Evolutionary conservation across 2,113 vertebrate genomes (phyloP).

Genomic region (Trichomycterus rosablanca): DNA sequence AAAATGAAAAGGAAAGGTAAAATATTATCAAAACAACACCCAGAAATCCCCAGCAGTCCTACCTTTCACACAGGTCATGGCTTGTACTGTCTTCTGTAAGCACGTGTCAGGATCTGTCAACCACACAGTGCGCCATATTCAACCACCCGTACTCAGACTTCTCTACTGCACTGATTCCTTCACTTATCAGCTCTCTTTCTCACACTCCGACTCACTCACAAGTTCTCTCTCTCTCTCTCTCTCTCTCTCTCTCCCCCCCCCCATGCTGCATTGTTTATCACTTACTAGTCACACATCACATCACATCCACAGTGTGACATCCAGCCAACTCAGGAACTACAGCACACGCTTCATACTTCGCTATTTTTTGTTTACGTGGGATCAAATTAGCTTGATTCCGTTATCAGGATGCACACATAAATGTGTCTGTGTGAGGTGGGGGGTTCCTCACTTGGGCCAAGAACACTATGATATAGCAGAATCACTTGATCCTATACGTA

Average conservation of each 20-base stretch:
- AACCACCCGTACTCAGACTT: neutral
- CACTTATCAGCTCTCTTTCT: slow-evolving; percentile 5
- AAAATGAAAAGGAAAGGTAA: neutral
- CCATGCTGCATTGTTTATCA: slow-evolving; percentile 1
- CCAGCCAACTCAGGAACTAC: slow-evolving; percentile 51
- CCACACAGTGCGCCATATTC: too few relatives aligned
- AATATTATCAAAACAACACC: too few relatives aligned
- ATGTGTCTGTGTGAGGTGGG: slow-evolving; percentile 19
- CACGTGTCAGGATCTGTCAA: too few relatives aligned
- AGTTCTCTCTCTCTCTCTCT: neutral
- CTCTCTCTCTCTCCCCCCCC: slow-evolving; percentile 4
- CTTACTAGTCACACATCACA: neutral
- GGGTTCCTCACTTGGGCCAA: slow-evolving; percentile 20
- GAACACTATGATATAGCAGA: slow-evolving; percentile 42
- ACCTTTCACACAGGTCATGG: slow-evolving; percentile 80
- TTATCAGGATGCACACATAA: too few relatives aligned
- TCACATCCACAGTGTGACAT: slow-evolving; percentile 35
- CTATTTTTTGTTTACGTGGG: too few relatives aligned
- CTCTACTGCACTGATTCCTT: slow-evolving; percentile 22
- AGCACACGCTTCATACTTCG: slow-evolving; percentile 57
- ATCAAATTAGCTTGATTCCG: too few relatives aligned
- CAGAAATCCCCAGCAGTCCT: too few relatives aligned
- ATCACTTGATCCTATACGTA: slow-evolving; percentile 42
- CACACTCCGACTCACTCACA: slow-evolving; percentile 11
- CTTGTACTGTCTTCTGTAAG: neutral